Conservation (phyloP, 2,888 invertebrate genomes). For the Dynastes grantii region DNA sequence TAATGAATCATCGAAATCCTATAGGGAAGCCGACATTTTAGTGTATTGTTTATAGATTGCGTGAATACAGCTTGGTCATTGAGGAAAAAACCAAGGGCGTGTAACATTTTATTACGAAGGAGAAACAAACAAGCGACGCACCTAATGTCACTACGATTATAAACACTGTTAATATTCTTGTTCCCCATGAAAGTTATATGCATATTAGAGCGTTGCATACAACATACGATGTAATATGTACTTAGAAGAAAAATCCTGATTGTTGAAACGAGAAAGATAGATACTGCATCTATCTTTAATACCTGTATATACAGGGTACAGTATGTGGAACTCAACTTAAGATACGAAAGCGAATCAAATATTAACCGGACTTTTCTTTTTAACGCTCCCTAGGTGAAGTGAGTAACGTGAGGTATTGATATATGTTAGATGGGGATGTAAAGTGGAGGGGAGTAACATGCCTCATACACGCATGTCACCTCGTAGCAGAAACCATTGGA, state of each 20-base stretch:
- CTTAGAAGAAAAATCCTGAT: background rate
- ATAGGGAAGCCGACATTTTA: constrained; percentile 24
- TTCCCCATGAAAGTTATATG: constrained; percentile 15
- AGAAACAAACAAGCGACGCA: constrained; percentile 21
- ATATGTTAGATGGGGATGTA: too few species aligned
- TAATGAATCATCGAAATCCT: background rate
- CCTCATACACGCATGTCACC: too few species aligned
- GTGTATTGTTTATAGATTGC: constrained; percentile 11
- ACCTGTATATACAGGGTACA: background rate
- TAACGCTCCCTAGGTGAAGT: too few species aligned
- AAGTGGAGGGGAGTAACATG: too few species aligned
- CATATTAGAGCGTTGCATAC: too few species aligned
- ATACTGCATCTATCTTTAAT: background rate
- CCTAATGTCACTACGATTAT: constrained; percentile 40
- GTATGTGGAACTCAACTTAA: too few species aligned
- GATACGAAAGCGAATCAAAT: too few species aligned
- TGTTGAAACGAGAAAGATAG: constrained; percentile 3
- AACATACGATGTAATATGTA: too few species aligned
- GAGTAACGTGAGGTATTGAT: too few species aligned
- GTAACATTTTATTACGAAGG: background rate
- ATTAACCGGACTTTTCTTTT: too few species aligned
- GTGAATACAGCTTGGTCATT: constrained; percentile 1
- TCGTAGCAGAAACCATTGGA: too few species aligned
- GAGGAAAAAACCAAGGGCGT: constrained; percentile 28
- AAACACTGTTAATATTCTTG: constrained; percentile 34